These are phyloP conservation scores for Heliocidaris erythrogramma DNA, from an alignment of 35 echinoderm and acorn worm genomes.

Conservation along the genomic window DNA sequence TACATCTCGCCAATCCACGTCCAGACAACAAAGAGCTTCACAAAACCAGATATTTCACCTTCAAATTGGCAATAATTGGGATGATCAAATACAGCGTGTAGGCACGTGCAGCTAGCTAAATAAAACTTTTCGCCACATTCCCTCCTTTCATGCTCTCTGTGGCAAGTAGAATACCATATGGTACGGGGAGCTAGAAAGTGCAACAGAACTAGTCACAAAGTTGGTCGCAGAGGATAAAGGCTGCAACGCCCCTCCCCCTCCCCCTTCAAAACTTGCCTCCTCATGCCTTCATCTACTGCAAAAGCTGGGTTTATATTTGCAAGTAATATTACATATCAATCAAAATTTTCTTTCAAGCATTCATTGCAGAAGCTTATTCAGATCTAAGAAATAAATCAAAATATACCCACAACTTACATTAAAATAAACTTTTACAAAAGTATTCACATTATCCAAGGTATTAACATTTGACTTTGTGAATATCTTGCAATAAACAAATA, in stretches of 20 bases:
- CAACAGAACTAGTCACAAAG: neutral
- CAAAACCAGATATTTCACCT: conserved; percentile 11
- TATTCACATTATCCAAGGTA: too few species aligned
- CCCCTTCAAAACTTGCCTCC: neutral
- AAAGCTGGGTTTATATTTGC: neutral
- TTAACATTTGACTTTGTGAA: too few species aligned
- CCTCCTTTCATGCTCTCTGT: neutral
- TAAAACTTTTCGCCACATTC: neutral
- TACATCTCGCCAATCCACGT: neutral
- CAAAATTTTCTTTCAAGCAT: too few species aligned
- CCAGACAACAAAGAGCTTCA: conserved; percentile 16
- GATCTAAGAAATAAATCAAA: too few species aligned
- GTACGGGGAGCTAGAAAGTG: neutral
- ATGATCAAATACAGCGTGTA: conserved; percentile 17
- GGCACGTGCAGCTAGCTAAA: conserved; percentile 14
- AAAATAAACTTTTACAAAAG: too few species aligned
- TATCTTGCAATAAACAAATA: too few species aligned
- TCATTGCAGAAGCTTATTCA: too few species aligned
- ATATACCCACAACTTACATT: too few species aligned
- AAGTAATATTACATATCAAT: neutral
- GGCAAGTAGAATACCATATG: neutral
- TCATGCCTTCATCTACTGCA: neutral
- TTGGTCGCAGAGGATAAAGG: neutral
- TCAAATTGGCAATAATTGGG: neutral
- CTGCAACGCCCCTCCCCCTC: neutral